Conservation (phyloP, 2,113 vertebrate genomes). For the Ascaphus truei region DNA sequence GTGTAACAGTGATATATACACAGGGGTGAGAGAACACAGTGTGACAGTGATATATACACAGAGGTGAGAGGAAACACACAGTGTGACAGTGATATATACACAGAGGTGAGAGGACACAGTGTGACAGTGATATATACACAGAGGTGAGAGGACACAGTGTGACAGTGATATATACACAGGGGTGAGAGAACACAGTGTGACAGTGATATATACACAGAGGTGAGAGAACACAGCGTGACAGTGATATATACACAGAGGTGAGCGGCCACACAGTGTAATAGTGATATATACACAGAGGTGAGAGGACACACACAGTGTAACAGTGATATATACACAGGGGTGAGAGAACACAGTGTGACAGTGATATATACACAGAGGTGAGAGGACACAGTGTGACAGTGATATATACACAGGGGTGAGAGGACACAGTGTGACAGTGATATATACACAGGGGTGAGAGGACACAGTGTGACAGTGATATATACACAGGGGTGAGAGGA, state of each 20-base stretch:
- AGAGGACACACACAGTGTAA: slow-evolving; percentile 31
- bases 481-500: slow-evolving; percentile 59
- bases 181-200: no score
- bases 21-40: slow-evolving; percentile 46
- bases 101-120: slow-evolving; percentile 58
- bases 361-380: no score
- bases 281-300: slow-evolving; percentile 50
- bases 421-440: no score
- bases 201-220: no score
- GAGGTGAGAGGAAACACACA: slow-evolving; percentile 43
- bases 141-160: background rate
- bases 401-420: slow-evolving; percentile 57
- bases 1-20: slow-evolving; percentile 39
- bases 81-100: slow-evolving; percentile 39
- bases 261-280: background rate
- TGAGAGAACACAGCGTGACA: background rate
- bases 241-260: slow-evolving; percentile 50
- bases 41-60: slow-evolving; percentile 43
- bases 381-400: background rate
- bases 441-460: no score
- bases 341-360: no score
- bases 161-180: slow-evolving; percentile 44
- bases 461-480: background rate
- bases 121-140: no score
- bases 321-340: slow-evolving; percentile 47